Evolutionary conservation across 2,888 invertebrate species (phyloP).

Genomic region (Kryphioiulus occultus): DNA sequence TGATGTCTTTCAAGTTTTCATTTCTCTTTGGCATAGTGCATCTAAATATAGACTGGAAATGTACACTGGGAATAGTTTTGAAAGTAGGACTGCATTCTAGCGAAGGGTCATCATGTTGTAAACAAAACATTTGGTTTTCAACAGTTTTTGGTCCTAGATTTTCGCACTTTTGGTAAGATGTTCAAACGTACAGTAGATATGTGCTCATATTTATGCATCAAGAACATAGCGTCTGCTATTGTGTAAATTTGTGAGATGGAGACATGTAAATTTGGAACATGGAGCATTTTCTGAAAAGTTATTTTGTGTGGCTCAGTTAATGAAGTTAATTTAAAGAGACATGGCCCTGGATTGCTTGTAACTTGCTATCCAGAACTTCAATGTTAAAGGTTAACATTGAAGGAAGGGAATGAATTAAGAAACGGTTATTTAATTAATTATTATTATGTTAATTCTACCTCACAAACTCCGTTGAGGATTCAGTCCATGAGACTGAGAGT

Average conservation of each 20-base stretch:
- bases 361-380: background rate
- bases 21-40: background rate
- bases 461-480: background rate
- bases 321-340: background rate
- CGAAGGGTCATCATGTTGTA: background rate
- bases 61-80: background rate
- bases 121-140: background rate
- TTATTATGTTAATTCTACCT: background rate
- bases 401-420: background rate
- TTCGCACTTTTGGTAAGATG: no score
- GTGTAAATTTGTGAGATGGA: no score
- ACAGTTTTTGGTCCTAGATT: background rate
- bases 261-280: no score
- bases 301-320: background rate
- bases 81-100: background rate
- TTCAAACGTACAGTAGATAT: no score
- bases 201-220: no score
- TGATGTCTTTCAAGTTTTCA: no score
- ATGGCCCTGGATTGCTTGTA: background rate
- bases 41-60: background rate
- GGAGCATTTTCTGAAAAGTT: no score
- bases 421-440: background rate
- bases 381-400: background rate
- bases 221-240: background rate
- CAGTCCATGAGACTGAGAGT: background rate